These are phyloP conservation scores for Iguana delicatissima DNA, from an alignment of 2,797 vertebrate genomes.

Conservation along the genomic window DNA sequence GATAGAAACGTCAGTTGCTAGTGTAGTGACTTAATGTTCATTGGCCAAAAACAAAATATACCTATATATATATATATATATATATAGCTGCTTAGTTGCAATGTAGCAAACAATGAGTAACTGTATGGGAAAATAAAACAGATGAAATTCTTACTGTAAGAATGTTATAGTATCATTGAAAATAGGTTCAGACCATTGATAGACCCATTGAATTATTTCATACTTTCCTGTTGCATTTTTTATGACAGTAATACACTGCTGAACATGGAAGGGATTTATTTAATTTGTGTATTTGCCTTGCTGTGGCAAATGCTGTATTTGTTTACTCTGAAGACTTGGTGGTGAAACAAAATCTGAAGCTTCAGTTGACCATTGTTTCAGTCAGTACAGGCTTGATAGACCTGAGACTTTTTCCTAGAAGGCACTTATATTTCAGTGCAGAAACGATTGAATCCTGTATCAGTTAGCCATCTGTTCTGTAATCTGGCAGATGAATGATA, in stretches of 20 bases:
- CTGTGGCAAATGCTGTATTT: conserved; percentile 19
- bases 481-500: not conserved
- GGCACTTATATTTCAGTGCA: accelerated
- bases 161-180: conserved; percentile 24
- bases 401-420: not conserved
- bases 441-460: accelerated
- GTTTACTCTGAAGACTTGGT: conserved; percentile 19
- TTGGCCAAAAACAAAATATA: conserved; percentile 22
- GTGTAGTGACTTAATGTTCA: conserved; percentile 31
- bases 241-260: not conserved
- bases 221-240: not conserved
- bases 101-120: conserved; percentile 6
- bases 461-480: not conserved
- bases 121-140: not conserved
- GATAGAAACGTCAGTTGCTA: conserved; percentile 50
- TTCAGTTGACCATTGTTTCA: not conserved
- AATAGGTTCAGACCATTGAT: conserved; percentile 19
- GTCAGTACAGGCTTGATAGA: not conserved
- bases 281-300: conserved; percentile 13
- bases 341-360: not conserved
- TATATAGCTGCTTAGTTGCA: not conserved
- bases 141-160: conserved; percentile 22
- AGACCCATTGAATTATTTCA: conserved; percentile 2
- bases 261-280: conserved; percentile 7
- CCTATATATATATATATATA: no score